These are phyloP conservation scores for Listrodromus nycthemerus DNA, from an alignment of 2,888 invertebrate species.

Conservation along the genomic window DNA sequence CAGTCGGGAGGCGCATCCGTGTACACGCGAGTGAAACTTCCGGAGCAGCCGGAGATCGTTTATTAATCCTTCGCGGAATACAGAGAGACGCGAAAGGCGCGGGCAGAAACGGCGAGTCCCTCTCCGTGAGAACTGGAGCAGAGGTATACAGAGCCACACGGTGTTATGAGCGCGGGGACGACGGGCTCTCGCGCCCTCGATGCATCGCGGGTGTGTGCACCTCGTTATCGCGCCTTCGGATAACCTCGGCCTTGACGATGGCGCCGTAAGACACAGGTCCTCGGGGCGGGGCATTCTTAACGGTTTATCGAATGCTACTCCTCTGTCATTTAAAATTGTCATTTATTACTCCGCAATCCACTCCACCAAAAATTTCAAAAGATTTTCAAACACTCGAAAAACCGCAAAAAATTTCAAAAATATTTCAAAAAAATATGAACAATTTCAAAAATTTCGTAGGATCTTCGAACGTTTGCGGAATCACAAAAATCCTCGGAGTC, in stretches of 20 bases:
- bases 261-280: constrained; percentile 30
- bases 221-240: constrained; percentile 48
- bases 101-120: constrained; percentile 40
- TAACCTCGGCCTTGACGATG: constrained; percentile 58
- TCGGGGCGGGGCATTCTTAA: constrained; percentile 2
- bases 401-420: not conserved
- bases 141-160: not conserved
- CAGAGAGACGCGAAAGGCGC: constrained; percentile 44
- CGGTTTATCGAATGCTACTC: constrained; percentile 12
- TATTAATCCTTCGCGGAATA: constrained; percentile 52
- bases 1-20: not conserved
- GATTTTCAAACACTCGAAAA: not conserved
- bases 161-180: constrained; percentile 22
- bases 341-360: not conserved
- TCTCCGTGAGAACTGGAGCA: constrained; percentile 64
- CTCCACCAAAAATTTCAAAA: not conserved
- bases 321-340: not conserved
- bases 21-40: constrained; percentile 47
- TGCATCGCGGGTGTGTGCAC: not conserved
- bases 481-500: no score
- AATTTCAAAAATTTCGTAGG: no score
- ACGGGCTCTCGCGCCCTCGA: constrained; percentile 45
- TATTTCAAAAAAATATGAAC: no score
- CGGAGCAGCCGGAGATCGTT: constrained; percentile 56
- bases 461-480: no score